phyloP scores from a whole-genome alignment of 1,140 invertebrate genomes.

The Agrypnia vestita region DNA sequence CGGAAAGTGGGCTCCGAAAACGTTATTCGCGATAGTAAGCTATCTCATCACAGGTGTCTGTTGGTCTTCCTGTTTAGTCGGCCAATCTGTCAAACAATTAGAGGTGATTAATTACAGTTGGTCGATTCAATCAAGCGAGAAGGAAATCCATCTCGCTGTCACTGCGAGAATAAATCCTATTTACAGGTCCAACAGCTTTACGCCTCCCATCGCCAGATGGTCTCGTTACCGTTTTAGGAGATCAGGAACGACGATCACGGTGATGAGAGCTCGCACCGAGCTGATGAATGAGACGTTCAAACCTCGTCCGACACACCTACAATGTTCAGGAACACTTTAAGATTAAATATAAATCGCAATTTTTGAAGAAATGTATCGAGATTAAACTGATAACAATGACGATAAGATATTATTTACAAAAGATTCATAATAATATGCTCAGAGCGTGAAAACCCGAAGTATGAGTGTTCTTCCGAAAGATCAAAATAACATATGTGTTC shows the following conservation, averaged over 20 bases:
- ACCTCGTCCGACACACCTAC: too few relatives aligned
- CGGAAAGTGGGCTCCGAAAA: not conserved
- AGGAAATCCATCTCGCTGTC: slow-evolving; percentile 17
- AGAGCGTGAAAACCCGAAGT: too few relatives aligned
- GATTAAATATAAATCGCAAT: too few relatives aligned
- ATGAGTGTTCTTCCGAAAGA: too few relatives aligned
- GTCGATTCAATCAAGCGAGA: not conserved
- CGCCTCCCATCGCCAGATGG: slow-evolving; percentile 36
- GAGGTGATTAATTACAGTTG: slow-evolving; percentile 6
- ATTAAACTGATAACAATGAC: too few relatives aligned
- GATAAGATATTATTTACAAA: too few relatives aligned
- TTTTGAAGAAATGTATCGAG: too few relatives aligned
- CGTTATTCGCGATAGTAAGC: not conserved
- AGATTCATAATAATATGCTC: too few relatives aligned
- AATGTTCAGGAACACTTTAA: too few relatives aligned
- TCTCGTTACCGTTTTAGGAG: slow-evolving; percentile 43
- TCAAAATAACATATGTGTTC: too few relatives aligned
- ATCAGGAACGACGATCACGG: slow-evolving; percentile 3
- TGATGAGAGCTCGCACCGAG: not conserved
- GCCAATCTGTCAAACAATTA: slow-evolving; percentile 17
- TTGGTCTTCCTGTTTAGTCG: not conserved
- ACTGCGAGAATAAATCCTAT: not conserved
- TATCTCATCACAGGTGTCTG: too few relatives aligned
- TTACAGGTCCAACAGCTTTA: slow-evolving; percentile 21
- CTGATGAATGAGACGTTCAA: too few relatives aligned